Conservation (phyloP, 2,113 vertebrate species). For the Tursiops truncatus region DNA sequence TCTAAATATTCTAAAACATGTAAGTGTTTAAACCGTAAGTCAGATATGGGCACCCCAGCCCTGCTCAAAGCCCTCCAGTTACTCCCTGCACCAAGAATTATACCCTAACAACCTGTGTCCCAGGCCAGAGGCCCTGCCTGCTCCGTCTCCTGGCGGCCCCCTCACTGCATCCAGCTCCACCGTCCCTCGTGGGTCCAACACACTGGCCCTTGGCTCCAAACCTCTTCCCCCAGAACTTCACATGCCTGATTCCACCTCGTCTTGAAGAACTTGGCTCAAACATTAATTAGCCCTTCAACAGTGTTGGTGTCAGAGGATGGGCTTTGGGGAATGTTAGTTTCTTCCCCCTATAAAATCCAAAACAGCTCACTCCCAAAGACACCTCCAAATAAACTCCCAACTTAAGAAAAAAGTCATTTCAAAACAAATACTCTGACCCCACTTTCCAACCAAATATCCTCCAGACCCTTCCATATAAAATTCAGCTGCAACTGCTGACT, state of each 20-base stretch:
- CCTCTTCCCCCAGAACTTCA: background rate
- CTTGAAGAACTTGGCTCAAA: background rate
- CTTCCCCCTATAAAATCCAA: background rate
- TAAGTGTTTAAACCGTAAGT: background rate
- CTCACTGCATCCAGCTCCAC: background rate
- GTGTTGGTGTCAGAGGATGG: background rate
- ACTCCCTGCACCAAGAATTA: background rate
- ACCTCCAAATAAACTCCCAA: background rate
- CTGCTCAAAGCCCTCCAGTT: background rate
- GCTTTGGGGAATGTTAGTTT: background rate
- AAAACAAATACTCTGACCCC: background rate
- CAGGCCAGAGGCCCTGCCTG: background rate
- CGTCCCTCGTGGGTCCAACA: accelerated
- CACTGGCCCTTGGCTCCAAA: background rate
- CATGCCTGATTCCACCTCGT: background rate
- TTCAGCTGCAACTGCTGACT: background rate
- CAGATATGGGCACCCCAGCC: too few relatives aligned
- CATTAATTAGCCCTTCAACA: background rate
- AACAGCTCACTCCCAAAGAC: background rate
- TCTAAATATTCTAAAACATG: background rate
- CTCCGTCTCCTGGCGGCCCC: accelerated
- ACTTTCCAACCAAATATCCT: background rate
- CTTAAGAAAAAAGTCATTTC: background rate
- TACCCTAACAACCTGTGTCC: too few relatives aligned
- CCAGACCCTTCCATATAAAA: background rate